Evolutionary conservation across 1,140 invertebrate species (phyloP), one percentile per base, ranked within the genome.

Genomic region (Amyelois transitella): DNA sequence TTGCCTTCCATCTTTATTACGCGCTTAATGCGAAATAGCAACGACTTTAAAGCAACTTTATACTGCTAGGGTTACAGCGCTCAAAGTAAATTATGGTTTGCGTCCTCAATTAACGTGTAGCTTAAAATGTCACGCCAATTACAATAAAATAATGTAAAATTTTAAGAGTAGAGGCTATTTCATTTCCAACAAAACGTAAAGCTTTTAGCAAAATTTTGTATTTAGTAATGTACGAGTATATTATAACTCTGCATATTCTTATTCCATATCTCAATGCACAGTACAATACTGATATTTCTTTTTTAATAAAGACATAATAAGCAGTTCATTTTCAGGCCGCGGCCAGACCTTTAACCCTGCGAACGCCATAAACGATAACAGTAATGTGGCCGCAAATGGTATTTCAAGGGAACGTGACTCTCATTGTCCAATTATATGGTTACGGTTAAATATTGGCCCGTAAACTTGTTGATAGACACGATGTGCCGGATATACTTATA

Each of bases 41-140:
- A 73, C 57, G 61, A 66, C 62, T 72, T 75, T 73, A 81, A 74
- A 76, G 71, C 60, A 75, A 82, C 66, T 81, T 86, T 81, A 72
- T 66, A 70, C 69, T 61, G 55, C 61, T 48, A 66, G 53, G 55
- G 63, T 59, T 57, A 62, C 66, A 57, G 60, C 55, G 56, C 66
- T 68, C 58, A 70, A 71, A 75, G 58, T 55, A 72, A 77, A 74
- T 75, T 74, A 75, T 70, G 59, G 48, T 60, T 69, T 64, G 57
- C 59, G 49, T 67, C 54, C 56, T 49, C 69, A 76, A 81, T 75
- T 78, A 73, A 69, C 51, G 66, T 60, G 53, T 38, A 38, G 32
- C 32, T 38, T 38, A 38, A 38, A 38, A 38, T 38, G 32, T 38
- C 32, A 38, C 32, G 32, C 32, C 32, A 38, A 38, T 38, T 38